Percentiles rank a stretch among this genome's conserved stretches.
phyloP scores from a whole-genome alignment of 2,888 invertebrate genomes.

The Marasmarcha lunaedactyla region DNA sequence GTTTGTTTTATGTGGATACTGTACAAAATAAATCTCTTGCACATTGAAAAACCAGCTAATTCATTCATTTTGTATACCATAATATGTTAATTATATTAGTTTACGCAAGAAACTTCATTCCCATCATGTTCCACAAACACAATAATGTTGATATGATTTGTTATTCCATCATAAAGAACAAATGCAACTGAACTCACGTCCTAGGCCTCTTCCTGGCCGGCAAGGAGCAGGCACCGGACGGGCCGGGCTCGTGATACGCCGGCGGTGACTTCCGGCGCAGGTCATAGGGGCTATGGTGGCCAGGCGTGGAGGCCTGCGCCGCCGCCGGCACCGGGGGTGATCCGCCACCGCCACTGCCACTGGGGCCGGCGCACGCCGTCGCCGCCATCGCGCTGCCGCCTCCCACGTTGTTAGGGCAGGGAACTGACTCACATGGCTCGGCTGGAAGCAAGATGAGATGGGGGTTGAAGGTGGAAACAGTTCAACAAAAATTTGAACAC shows the following conservation, averaged over 20 bases:
- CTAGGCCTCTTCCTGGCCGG: slow-evolving; percentile 89
- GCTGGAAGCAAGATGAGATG: too few relatives aligned
- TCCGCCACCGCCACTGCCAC: slow-evolving; percentile 66
- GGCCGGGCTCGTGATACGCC: slow-evolving; percentile 78
- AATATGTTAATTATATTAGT: too few relatives aligned
- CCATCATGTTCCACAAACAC: too few relatives aligned
- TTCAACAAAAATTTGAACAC: too few relatives aligned
- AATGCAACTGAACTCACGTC: slow-evolving; percentile 68
- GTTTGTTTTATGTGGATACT: too few relatives aligned
- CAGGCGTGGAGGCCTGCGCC: slow-evolving; percentile 76
- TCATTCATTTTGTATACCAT: too few relatives aligned
- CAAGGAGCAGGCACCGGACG: slow-evolving; percentile 74
- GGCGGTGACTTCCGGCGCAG: slow-evolving; percentile 86
- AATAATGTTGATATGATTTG: too few relatives aligned
- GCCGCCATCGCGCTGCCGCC: slow-evolving; percentile 62
- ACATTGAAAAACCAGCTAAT: too few relatives aligned
- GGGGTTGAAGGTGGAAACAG: too few relatives aligned
- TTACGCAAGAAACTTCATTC: too few relatives aligned
- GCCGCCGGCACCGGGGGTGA: slow-evolving; percentile 65
- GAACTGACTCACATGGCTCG: slow-evolving; percentile 84
- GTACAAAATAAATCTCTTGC: too few relatives aligned
- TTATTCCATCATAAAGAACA: too few relatives aligned
- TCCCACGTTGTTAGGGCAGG: slow-evolving; percentile 78
- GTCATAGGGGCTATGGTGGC: slow-evolving; percentile 91
- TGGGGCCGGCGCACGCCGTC: slow-evolving; percentile 59